A percentile compares a stretch with the other conserved stretches of the same genome.
Evolutionary conservation across 1,140 invertebrate genomes (phyloP).

Genomic region (Linepithema humile): DNA sequence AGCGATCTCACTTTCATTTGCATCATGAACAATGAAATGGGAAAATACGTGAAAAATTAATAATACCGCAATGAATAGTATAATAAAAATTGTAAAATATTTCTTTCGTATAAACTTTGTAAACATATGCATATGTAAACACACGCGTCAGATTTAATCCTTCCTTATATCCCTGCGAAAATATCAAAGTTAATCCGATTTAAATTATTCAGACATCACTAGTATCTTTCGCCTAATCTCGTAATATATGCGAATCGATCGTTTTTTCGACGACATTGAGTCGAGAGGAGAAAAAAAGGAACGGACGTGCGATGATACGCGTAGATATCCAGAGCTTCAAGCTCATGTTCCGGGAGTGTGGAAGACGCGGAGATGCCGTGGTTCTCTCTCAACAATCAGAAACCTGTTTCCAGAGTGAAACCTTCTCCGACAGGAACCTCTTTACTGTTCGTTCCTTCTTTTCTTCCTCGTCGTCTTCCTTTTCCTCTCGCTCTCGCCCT

Average conservation of each 20-base stretch:
- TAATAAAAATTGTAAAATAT: neutral
- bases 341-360: conserved; percentile 67
- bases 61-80: neutral
- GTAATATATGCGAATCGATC: conserved; percentile 24
- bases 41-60: neutral
- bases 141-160: neutral
- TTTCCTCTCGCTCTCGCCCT: conserved; percentile 42
- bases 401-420: conserved; percentile 72
- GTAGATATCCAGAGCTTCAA: conserved; percentile 58
- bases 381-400: conserved; percentile 72
- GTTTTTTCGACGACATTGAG: conserved; percentile 42
- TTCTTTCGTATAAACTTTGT: neutral
- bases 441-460: conserved; percentile 62
- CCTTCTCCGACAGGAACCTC: conserved; percentile 62
- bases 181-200: conserved; percentile 4
- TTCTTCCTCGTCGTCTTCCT: conserved; percentile 56
- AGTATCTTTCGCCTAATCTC: neutral
- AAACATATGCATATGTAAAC: neutral
- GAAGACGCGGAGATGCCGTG: conserved; percentile 61
- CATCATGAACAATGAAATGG: neutral
- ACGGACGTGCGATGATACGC: conserved; percentile 26
- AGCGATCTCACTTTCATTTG: neutral
- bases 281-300: conserved; percentile 32
- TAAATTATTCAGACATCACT: neutral
- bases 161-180: conserved; percentile 1